Evolutionary conservation across 1,140 invertebrate genomes (phyloP).

Genomic region (Zaprionus davidi): DNA sequence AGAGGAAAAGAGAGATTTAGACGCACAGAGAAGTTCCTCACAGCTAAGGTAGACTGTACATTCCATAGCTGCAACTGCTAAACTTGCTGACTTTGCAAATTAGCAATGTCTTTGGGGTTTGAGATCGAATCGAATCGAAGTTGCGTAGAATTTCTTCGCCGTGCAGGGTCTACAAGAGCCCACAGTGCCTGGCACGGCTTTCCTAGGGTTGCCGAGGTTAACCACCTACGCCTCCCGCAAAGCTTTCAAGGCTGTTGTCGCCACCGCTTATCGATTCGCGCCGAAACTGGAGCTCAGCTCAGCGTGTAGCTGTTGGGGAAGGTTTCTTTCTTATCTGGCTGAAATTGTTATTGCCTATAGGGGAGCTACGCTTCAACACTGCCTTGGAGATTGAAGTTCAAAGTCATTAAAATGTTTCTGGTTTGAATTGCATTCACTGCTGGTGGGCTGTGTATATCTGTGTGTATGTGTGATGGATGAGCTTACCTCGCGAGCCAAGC

Average conservation of each 20-base stretch:
- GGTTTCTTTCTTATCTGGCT: conserved; percentile 16
- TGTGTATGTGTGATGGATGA: conserved; percentile 18
- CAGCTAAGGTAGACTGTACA: background rate
- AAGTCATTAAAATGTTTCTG: conserved; percentile 39
- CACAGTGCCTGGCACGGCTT: conserved; percentile 5
- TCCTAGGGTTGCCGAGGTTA: background rate
- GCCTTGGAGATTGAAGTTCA: conserved; percentile 46
- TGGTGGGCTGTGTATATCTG: background rate
- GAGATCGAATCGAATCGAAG: background rate
- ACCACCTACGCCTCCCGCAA: conserved; percentile 5
- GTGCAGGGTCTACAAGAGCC: background rate
- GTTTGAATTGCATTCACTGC: conserved; percentile 5
- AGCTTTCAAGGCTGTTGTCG: conserved; percentile 20
- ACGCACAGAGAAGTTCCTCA: background rate
- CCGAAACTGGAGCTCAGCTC: conserved; percentile 16
- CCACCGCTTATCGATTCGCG: conserved; percentile 38
- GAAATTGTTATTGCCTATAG: background rate
- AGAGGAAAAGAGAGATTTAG: background rate
- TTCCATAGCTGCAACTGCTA: background rate
- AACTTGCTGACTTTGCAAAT: conserved; percentile 39
- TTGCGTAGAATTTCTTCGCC: background rate
- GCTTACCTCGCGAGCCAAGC: conserved; percentile 91
- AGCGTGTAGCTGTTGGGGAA: background rate
- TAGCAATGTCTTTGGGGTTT: background rate
- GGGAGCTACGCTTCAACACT: background rate